These are phyloP conservation scores for Tyrannus savana DNA, from an alignment of 2,113 vertebrate species.

Conservation along the genomic window DNA sequence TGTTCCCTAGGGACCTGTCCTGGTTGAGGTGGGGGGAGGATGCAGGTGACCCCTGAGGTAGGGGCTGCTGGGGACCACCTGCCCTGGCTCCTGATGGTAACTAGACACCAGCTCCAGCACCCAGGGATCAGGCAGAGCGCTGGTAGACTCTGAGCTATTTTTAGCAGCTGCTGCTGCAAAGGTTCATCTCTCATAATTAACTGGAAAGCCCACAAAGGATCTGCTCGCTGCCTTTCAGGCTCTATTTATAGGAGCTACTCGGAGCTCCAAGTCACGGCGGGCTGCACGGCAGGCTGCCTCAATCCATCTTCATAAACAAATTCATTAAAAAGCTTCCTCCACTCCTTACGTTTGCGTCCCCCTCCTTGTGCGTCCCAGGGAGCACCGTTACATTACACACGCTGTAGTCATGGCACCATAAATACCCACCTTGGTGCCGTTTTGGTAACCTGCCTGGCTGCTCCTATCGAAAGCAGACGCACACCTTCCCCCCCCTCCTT, in stretches of 20 bases:
- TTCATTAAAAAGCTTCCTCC: conserved; percentile 14
- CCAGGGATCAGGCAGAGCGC: not conserved
- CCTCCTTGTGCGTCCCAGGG: not conserved
- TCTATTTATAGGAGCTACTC: conserved; percentile 65
- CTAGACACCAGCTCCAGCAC: not conserved
- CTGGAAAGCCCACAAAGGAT: conserved; percentile 52
- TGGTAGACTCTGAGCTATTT: conserved; percentile 33
- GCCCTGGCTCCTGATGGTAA: not conserved
- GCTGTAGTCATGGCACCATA: not conserved
- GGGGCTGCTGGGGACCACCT: not conserved
- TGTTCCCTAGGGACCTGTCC: not conserved
- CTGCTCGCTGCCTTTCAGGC: not conserved
- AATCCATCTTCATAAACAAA: conserved; percentile 53
- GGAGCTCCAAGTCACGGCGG: conserved; percentile 24
- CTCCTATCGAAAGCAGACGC: accelerated
- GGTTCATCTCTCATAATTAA: conserved; percentile 68
- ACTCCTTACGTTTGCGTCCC: not conserved
- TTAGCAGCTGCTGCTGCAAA: conserved; percentile 32
- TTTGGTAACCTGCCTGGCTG: not conserved
- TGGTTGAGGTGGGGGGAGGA: accelerated
- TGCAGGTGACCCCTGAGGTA: not conserved
- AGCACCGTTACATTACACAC: not conserved
- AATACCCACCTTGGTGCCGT: not conserved
- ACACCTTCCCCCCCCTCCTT: not conserved
- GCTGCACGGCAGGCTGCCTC: conserved; percentile 6